A percentile compares a stretch with the other conserved stretches of the same genome.
These are phyloP conservation scores for Leptinotarsa lineolata DNA, from an alignment of 1,140 invertebrate species.

Conservation along the genomic window DNA sequence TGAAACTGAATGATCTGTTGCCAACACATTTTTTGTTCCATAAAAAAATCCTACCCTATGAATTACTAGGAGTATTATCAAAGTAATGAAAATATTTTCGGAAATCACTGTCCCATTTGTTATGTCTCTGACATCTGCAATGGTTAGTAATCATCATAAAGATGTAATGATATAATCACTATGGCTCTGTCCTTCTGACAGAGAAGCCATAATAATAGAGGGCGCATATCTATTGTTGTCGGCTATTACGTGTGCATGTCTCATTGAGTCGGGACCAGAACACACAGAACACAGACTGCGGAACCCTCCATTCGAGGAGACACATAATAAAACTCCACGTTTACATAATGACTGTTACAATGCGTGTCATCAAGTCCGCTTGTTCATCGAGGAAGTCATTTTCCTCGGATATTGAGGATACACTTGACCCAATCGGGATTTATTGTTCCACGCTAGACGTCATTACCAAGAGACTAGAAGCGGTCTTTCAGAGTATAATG, in stretches of 20 bases:
- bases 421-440: slow-evolving; percentile 49
- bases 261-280: slow-evolving; percentile 28
- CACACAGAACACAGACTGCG: not conserved
- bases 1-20: too few species aligned
- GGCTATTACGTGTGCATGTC: slow-evolving; percentile 31
- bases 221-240: slow-evolving; percentile 13
- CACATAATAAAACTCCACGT: slow-evolving; percentile 49
- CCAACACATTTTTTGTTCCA: not conserved
- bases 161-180: slow-evolving; percentile 31
- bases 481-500: slow-evolving; percentile 23
- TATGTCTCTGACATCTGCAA: slow-evolving; percentile 24
- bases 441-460: slow-evolving; percentile 39
- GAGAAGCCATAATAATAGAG: slow-evolving; percentile 28
- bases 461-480: slow-evolving; percentile 30
- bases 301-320: slow-evolving; percentile 25
- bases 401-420: slow-evolving; percentile 46
- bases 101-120: slow-evolving; percentile 23
- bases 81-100: slow-evolving; percentile 30
- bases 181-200: slow-evolving; percentile 25
- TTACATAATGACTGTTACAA: slow-evolving; percentile 54
- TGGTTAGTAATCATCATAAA: slow-evolving; percentile 28
- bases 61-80: slow-evolving; percentile 3
- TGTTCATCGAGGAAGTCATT: slow-evolving; percentile 53
- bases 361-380: slow-evolving; percentile 52
- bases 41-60: not conserved